A percentile compares a stretch with the other conserved stretches of the same genome.
Conservation (phyloP, 2,113 vertebrate species). For the Clupea harengus region DNA sequence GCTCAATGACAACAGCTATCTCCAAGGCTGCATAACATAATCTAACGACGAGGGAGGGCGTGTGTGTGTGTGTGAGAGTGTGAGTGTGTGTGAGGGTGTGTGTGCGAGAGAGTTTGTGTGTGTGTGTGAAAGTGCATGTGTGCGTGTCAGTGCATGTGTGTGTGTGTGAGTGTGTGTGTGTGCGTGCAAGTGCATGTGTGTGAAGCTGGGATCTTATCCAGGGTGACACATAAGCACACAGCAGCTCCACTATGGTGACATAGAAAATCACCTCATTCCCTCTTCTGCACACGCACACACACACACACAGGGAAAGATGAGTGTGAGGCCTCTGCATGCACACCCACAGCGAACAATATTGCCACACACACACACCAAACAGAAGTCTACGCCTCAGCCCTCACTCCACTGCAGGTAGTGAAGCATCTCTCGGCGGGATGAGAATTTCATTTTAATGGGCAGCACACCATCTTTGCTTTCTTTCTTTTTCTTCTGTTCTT, state of each 20-base stretch:
- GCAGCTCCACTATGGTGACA: background rate
- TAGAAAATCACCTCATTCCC: background rate
- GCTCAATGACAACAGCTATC: background rate
- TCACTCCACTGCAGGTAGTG: background rate
- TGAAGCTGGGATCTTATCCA: background rate
- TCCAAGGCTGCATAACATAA: background rate
- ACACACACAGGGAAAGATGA: background rate
- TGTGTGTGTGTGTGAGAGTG: background rate
- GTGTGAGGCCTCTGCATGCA: too few species aligned
- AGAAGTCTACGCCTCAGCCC: too few species aligned
- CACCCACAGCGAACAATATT: too few species aligned
- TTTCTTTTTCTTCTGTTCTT: background rate
- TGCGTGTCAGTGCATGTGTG: background rate
- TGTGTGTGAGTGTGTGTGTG: background rate
- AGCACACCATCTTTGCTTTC: background rate
- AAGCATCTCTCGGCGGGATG: background rate
- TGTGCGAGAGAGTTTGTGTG: too few species aligned
- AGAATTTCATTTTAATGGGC: background rate
- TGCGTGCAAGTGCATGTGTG: background rate
- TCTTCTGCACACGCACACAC: background rate
- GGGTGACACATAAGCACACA: constrained; percentile 1
- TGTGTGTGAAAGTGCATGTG: too few species aligned
- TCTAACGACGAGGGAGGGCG: background rate
- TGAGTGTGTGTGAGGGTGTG: too few species aligned
- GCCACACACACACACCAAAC: too few species aligned